These are phyloP conservation scores for Drosophila aff. DNA, from an alignment of 1,140 invertebrate species.

Conservation along the genomic window DNA sequence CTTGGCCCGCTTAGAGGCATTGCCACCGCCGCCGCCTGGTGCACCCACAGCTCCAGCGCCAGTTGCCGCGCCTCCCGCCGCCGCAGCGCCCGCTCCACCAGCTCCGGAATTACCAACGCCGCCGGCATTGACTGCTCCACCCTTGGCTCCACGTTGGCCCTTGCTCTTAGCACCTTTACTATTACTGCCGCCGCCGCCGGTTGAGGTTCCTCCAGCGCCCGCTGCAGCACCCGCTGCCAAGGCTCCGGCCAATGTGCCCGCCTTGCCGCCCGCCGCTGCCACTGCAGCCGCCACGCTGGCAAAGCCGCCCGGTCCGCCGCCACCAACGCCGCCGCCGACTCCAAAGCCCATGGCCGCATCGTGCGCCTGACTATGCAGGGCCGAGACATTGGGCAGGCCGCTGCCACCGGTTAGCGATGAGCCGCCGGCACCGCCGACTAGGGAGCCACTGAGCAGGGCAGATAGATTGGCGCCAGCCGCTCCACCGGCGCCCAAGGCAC, in stretches of 20 bases:
- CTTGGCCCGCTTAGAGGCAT: conserved; percentile 85
- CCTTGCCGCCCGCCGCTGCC: conserved; percentile 61
- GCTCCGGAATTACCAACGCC: conserved; percentile 74
- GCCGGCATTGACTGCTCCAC: conserved; percentile 45
- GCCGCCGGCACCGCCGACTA: conserved; percentile 67
- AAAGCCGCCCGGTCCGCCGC: conserved; percentile 46
- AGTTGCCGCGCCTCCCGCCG: conserved; percentile 25
- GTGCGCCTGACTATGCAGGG: conserved; percentile 54
- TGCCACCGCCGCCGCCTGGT: conserved; percentile 48
- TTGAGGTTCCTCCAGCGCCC: conserved; percentile 58
- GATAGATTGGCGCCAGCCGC: conserved; percentile 56
- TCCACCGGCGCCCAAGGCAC: conserved; percentile 40
- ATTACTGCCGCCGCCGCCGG: conserved; percentile 45
- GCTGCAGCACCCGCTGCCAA: conserved; percentile 66
- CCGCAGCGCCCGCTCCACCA: conserved; percentile 60
- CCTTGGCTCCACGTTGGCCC: conserved; percentile 81
- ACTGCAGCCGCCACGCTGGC: conserved; percentile 38
- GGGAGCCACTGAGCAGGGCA: conserved; percentile 54
- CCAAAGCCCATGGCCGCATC: conserved; percentile 70
- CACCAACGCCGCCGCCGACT: conserved; percentile 24
- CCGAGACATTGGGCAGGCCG: conserved; percentile 42
- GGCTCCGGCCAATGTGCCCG: conserved; percentile 59
- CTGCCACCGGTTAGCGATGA: conserved; percentile 48
- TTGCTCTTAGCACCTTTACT: conserved; percentile 60
- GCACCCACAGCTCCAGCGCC: conserved; percentile 61